Percentiles rank a stretch among this genome's conserved stretches.
Evolutionary conservation across 2,888 invertebrate species (phyloP).

Genomic region (Temnothorax ravouxi): DNA sequence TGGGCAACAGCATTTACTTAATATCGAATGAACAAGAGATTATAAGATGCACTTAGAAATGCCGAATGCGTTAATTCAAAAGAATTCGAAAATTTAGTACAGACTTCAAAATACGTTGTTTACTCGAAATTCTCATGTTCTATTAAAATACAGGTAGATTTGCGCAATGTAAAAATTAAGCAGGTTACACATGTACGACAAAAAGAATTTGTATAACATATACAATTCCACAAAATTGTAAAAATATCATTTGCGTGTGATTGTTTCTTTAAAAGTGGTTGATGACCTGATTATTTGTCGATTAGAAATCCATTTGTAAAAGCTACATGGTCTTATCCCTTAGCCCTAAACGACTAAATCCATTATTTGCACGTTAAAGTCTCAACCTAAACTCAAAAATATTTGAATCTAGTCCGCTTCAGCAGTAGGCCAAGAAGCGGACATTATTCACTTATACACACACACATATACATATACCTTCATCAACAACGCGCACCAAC

Average conservation of each 20-base stretch:
- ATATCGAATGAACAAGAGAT: neutral
- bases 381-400: too few species aligned
- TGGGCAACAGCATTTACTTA: neutral
- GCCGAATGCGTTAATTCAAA: neutral
- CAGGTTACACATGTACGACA: conserved; percentile 5
- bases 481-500: too few species aligned
- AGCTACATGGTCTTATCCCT: conserved; percentile 17
- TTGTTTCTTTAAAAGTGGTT: conserved; percentile 11
- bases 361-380: too few species aligned
- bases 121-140: conserved; percentile 15
- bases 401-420: too few species aligned
- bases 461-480: too few species aligned
- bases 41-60: conserved; percentile 2
- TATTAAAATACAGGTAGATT: conserved; percentile 15
- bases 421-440: too few species aligned
- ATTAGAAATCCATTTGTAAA: conserved; percentile 39
- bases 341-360: too few species aligned
- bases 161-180: neutral
- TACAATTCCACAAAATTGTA: conserved; percentile 28
- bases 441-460: too few species aligned
- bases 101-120: conserved; percentile 30
- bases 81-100: conserved; percentile 33
- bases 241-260: conserved; percentile 31
- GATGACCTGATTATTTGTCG: conserved; percentile 1
- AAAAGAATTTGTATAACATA: conserved; percentile 9